Percentiles rank a stretch among this genome's conserved stretches.
phyloP scores from a whole-genome alignment of 30 jellyfish, hydroid and myxozoan genomes.

The Sanderia malayensis region DNA sequence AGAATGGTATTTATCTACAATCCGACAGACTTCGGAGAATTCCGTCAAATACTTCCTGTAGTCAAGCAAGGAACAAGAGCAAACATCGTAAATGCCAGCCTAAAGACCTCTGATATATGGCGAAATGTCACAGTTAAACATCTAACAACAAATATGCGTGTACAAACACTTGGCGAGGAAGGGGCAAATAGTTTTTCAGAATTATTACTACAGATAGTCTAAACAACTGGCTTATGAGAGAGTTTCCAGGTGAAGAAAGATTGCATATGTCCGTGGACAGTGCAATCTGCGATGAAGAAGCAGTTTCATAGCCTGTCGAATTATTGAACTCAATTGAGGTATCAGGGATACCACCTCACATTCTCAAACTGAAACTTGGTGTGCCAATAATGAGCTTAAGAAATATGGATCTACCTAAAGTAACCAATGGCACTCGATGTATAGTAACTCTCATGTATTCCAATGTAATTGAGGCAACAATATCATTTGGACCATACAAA shows the following conservation, averaged over 20 bases:
- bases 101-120: slow-evolving; percentile 6
- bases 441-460: slow-evolving; percentile 14
- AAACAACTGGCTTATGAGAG: slow-evolving; percentile 5
- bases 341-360: slow-evolving; percentile 63
- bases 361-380: slow-evolving; percentile 49
- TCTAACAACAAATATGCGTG: background rate
- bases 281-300: slow-evolving; percentile 7
- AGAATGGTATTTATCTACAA: too few relatives aligned
- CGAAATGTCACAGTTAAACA: background rate
- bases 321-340: slow-evolving; percentile 20
- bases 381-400: slow-evolving; percentile 47
- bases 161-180: background rate
- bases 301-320: slow-evolving; percentile 24
- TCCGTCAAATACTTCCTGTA: slow-evolving; percentile 15
- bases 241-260: slow-evolving; percentile 13
- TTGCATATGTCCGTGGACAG: slow-evolving; percentile 22
- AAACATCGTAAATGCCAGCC: slow-evolving; percentile 8
- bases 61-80: slow-evolving; percentile 14
- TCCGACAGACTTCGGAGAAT: too few relatives aligned
- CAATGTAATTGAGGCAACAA: slow-evolving; percentile 30
- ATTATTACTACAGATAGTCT: background rate
- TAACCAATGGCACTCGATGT: slow-evolving; percentile 52
- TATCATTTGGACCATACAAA: background rate
- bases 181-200: background rate
- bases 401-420: slow-evolving; percentile 41